phyloP scores from a whole-genome alignment of 2,888 invertebrate species.

The Eumacrocentrus americanus region DNA sequence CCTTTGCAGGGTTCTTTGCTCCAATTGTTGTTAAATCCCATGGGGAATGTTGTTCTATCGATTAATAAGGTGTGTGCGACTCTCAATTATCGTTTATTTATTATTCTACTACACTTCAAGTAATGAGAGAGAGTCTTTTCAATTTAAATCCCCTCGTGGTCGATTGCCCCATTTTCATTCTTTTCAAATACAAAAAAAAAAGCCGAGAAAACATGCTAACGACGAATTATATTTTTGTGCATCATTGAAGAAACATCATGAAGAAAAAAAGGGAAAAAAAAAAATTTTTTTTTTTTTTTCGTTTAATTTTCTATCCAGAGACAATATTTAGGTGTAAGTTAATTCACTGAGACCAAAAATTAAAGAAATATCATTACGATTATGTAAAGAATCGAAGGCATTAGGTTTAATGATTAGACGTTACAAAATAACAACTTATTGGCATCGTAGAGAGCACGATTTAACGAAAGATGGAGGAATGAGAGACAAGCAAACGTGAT shows the following conservation, averaged over 20 bases:
- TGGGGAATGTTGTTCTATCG: too few species aligned
- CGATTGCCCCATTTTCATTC: constrained; percentile 7
- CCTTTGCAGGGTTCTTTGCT: constrained; percentile 1
- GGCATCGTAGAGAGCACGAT: not conserved
- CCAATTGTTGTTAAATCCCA: constrained; percentile 7
- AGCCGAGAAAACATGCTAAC: constrained; percentile 3
- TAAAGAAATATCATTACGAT: constrained; percentile 44
- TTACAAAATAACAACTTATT: constrained; percentile 34
- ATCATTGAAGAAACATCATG: not conserved
- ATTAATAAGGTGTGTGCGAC: too few species aligned
- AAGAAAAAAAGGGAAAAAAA: constrained; percentile 27
- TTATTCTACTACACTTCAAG: constrained; percentile 25
- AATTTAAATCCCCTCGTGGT: not conserved
- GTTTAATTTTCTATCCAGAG: constrained; percentile 48
- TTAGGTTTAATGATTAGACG: constrained; percentile 2
- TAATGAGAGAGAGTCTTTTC: constrained; percentile 1
- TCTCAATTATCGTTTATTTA: constrained; percentile 27
- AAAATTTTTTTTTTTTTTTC: constrained; percentile 26
- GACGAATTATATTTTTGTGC: constrained; percentile 19
- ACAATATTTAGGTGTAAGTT: constrained; percentile 60
- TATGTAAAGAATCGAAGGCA: constrained; percentile 3
- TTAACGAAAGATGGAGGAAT: not conserved
- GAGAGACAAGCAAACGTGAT: too few species aligned
- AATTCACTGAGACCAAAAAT: constrained; percentile 58
- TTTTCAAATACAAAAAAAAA: not conserved